Base-by-base conservation (phyloP, 2,888 invertebrate species). In the Hedya salicella region DNA sequence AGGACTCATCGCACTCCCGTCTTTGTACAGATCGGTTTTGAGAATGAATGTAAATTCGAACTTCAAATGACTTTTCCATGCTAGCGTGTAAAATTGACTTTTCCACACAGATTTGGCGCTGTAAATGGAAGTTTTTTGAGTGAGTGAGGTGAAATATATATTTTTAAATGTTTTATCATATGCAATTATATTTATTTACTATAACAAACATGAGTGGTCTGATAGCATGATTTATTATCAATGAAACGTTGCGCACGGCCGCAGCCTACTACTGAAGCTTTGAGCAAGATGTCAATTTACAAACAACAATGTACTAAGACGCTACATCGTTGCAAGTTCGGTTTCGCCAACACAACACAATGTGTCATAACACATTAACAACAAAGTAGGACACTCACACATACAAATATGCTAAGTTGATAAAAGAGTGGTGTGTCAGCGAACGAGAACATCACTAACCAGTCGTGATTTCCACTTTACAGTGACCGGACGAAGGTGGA, bases 391-490 rank as follows among this genome's bases (percentile, higher is more conserved):
- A 71, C 65, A 68, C 62, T 30, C 70, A 76, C 67, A 80, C 78
- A 81, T 77, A 84, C 83, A 83, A 82, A 79, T 79, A 82, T 76
- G 82, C 84, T 81, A 76, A 77, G 75, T 77, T 81, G 82, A 87
- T 85, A 73, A 73, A 73, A 83, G 82, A 83, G 82, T 85, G 83
- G 77, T 78, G 57, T 80, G 75, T 82, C 82, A 80, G 76, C 76
- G 76, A 83, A 80, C 80, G 78, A 82, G 78, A 75, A 77, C 73
- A 54, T 72, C 73, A 76, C 85, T 91, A 91, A 92, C 86, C 89
- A 91, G 87, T 90, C 85, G 87, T 89, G 91, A 91, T 91, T 91
- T 91, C 86, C 86, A 86, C 88, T 87, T 91, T 91, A 80, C 91
- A 92, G 92, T 89, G 91, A 88, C 91, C 91, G 92, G 91, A 91